Evolutionary conservation across 2,113 vertebrate genomes (phyloP).

Genomic region (Probosciger aterrimus): DNA sequence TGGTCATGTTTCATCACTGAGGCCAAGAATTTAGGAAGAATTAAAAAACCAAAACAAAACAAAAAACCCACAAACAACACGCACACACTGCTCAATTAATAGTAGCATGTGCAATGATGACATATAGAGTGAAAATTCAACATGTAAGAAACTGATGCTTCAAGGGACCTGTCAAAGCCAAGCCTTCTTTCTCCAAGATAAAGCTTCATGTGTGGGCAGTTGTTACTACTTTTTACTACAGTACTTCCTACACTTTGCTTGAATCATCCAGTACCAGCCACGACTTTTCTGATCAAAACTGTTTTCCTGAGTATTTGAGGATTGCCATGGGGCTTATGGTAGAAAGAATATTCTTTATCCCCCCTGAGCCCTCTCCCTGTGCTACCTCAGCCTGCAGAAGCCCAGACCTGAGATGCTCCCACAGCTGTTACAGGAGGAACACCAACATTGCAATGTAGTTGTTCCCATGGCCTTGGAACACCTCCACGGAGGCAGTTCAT

Average conservation of each 20-base stretch:
- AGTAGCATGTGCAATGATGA: neutral
- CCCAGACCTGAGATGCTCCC: rapidly evolving
- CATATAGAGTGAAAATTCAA: neutral
- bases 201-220: neutral
- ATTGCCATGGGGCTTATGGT: neutral
- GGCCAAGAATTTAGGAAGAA: neutral
- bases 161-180: neutral
- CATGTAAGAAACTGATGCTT: neutral
- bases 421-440: neutral
- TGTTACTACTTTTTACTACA: constrained; percentile 8
- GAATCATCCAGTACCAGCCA: neutral
- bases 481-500: neutral
- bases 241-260: neutral
- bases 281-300: neutral
- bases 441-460: rapidly evolving
- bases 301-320: neutral
- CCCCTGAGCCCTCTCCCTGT: neutral
- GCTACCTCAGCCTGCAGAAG: neutral
- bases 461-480: neutral
- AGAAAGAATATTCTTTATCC: neutral
- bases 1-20: neutral
- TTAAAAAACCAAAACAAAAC: neutral
- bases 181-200: neutral
- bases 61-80: neutral
- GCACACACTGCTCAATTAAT: neutral